phyloP scores from a whole-genome alignment of 2,888 invertebrate genomes.

The Prosapia bicincta region DNA sequence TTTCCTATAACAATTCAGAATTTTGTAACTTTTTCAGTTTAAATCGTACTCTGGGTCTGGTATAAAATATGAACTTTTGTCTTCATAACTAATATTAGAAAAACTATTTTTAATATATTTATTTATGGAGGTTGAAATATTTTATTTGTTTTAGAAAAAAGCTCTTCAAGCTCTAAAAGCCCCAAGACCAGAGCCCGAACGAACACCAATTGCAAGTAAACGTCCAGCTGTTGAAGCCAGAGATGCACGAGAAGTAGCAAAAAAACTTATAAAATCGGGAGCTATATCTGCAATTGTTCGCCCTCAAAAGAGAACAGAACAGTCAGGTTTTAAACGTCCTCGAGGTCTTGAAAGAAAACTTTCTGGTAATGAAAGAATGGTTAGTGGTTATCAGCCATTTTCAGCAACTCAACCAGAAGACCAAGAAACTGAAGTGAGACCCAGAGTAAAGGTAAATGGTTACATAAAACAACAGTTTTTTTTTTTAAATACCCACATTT shows the following conservation, averaged over 20 bases:
- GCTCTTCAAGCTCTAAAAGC: conserved; percentile 74
- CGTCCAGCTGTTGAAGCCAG: conserved; percentile 70
- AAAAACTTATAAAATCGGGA: conserved; percentile 91
- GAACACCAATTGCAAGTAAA: conserved; percentile 58
- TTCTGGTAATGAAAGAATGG: conserved; percentile 58
- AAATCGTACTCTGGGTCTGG: no score
- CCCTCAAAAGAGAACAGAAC: conserved; percentile 81
- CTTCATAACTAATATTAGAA: no score
- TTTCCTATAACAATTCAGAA: no score
- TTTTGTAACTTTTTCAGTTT: no score
- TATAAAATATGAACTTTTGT: no score
- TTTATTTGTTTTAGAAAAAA: conserved; percentile 63
- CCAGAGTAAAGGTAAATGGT: conserved; percentile 43
- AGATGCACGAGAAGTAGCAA: conserved; percentile 92
- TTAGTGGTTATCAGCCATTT: conserved; percentile 88
- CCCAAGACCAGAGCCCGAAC: conserved; percentile 87
- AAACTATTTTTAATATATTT: no score
- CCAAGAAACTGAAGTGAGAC: conserved; percentile 57
- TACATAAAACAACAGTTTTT: no score
- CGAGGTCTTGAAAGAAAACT: conserved; percentile 53
- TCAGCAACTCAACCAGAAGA: conserved; percentile 78
- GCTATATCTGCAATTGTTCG: conserved; percentile 84
- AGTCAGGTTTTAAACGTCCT: conserved; percentile 85
- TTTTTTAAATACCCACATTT: no score
- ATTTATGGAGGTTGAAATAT: no score